Evolutionary conservation across 1,140 invertebrate genomes (phyloP), one percentile per base, ranked within the genome.

Genomic region (Drosophila bifasciata): DNA sequence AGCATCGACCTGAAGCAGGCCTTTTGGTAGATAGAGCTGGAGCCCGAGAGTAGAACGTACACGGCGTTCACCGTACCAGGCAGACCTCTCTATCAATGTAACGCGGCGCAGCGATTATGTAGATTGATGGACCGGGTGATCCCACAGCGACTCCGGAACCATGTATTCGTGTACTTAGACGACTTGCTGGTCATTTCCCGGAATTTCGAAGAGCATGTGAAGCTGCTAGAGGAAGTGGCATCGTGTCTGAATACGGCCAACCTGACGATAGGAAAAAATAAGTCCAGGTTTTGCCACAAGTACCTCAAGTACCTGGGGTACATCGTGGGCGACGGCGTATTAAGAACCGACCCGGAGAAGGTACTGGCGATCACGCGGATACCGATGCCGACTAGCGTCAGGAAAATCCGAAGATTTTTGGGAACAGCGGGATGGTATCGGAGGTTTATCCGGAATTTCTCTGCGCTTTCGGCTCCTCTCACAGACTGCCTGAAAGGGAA

Each of bases 21-120:
- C 19, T 4, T 21, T 21, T 21, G 19, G 19, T 3, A 21, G 19
- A 21, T 21, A 21, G 19, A 21, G 19, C 3, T 21, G 19, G 19
- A 21, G 19, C 19, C 19, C 19, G 19, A 21, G 4, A 21, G 19
- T 21, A 0, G 19, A 21, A 21, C 19, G 19, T 21, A 21, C 4
- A 21, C 19, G 4, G 92, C 91, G 5, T 92, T 93, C 69, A 89
- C 91, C 5, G 19, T 21, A 90, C 90, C 89, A 17, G 86, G 89
- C 32, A 77, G 86, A 55, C 23, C 23, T 6, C 23, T 25, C 90
- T 92, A 79, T n/a, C n/a, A n/a, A n/a, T 68, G 58, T 16, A 92
- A 92, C 67, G 79, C 88, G 3, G 75, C 91, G 2, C 56, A 57
- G 25, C 40, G 53, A 1, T 16, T 59, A n/a, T n/a, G n/a, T n/a